Evolutionary conservation across 2,113 vertebrate genomes (phyloP), one percentile per base, ranked within the genome.

Genomic region (Nestor notabilis): DNA sequence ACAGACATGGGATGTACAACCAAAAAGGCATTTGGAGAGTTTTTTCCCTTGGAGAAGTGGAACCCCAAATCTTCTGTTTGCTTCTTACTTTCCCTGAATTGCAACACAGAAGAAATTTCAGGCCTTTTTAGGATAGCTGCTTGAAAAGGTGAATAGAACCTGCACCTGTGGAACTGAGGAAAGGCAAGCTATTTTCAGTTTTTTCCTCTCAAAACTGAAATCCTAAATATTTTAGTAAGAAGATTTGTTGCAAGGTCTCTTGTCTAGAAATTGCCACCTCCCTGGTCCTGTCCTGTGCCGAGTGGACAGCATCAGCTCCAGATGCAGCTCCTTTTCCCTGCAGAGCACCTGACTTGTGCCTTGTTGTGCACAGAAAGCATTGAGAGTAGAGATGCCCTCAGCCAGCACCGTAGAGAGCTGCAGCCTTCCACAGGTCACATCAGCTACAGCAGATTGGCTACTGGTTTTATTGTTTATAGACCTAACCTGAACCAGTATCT

Each of bases 401-500:
- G 63, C 53, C 3, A 3, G 64, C 2, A 0, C 49, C 1, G 1
- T 13, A 4, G 52, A 17, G 33, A 52, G 56, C 52, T 5, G 0
- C 50, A 60, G 78, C 47, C 60, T 27, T 27, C 35, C n/a, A 5
- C 28, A 13, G 72, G 33, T 74, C 71, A 23, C 49, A 3, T 12
- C 27, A 60, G 68, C 56, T 61, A 11, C 56, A 50, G 79, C 1
- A 0, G 5, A 27, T 17, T 64, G 84, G 53, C 60, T 64, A 7
- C 56, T 52, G 90, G 1, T 7, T 68, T 91, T n/a, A 12, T 68
- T 83, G 88, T 95, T 93, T 88, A 61, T 19, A 95, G 77, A 76
- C 92, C 88, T 69, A 76, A 92, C 79, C 75, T 49, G 82, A 93
- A 83, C 88, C 46, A 19, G 94, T 94, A 93, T 96, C 96, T 74